Evolutionary conservation across 2,113 vertebrate genomes (phyloP).

Genomic region (Glaucomys volans): DNA sequence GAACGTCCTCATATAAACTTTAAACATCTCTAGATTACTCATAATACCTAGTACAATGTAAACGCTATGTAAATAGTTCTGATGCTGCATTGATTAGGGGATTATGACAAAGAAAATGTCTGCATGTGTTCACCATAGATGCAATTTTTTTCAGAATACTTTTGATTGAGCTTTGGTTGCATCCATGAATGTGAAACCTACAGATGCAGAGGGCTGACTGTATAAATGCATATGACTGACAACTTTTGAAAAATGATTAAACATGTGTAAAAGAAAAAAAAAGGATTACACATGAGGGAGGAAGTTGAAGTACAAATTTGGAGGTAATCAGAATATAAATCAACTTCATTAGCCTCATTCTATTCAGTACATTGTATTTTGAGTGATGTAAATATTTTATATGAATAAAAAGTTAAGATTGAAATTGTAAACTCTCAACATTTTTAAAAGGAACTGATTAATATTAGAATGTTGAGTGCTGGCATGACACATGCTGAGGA

Average conservation of each 20-base stretch:
- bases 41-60: background rate
- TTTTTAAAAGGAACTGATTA: background rate
- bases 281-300: background rate
- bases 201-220: background rate
- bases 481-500: background rate
- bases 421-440: background rate
- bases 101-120: background rate
- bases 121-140: accelerated
- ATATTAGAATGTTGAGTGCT: background rate
- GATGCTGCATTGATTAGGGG: background rate
- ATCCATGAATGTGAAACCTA: background rate
- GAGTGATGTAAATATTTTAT: background rate
- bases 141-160: background rate
- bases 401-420: background rate
- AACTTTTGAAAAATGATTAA: background rate
- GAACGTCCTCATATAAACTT: background rate
- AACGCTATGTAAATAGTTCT: background rate
- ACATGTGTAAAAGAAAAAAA: too few species aligned
- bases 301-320: background rate
- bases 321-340: background rate
- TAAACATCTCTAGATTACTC: background rate
- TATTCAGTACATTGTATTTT: background rate
- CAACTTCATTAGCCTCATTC: background rate
- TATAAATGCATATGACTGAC: background rate
- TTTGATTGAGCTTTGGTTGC: background rate